A percentile compares a stretch with the other conserved stretches of the same genome.
Conservation (phyloP, 1,140 invertebrate species). For the Camponotus pennsylvanicus region DNA sequence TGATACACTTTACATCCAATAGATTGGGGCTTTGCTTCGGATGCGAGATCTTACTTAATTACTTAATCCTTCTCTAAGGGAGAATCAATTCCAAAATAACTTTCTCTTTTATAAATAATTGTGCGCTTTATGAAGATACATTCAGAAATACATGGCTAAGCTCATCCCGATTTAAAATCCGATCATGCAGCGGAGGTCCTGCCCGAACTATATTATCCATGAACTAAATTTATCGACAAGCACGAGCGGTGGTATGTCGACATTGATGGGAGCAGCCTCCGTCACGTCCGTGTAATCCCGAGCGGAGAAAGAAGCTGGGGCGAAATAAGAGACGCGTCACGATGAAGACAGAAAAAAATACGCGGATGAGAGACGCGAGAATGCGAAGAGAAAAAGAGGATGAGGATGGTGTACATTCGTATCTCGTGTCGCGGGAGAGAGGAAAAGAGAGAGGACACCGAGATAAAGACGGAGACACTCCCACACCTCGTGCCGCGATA, state of each 20-base stretch:
- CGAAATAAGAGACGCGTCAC: constrained; percentile 59
- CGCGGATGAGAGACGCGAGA: constrained; percentile 29
- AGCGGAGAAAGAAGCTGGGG: constrained; percentile 36
- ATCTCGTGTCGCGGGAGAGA: constrained; percentile 2
- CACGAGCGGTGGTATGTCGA: constrained; percentile 54
- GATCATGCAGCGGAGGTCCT: constrained; percentile 53
- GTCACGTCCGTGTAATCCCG: constrained; percentile 46
- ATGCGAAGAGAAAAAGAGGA: constrained; percentile 23
- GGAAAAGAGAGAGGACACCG: constrained; percentile 36
- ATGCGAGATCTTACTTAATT: constrained; percentile 43
- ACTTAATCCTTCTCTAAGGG: constrained; percentile 10
- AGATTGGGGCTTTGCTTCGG: constrained; percentile 27
- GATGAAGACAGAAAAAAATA: constrained; percentile 38
- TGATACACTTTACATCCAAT: constrained; percentile 9
- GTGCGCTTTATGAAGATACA: constrained; percentile 8
- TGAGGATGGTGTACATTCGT: not conserved
- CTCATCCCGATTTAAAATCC: constrained; percentile 65
- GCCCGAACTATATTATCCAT: constrained; percentile 36
- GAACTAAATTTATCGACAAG: constrained; percentile 70
- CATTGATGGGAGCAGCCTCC: constrained; percentile 63
- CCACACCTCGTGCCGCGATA: constrained; percentile 73
- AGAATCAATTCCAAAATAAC: constrained; percentile 42
- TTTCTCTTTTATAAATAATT: constrained; percentile 62
- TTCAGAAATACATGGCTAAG: constrained; percentile 20
- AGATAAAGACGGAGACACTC: constrained; percentile 67